Evolutionary conservation across 2,888 invertebrate species (phyloP).

Genomic region (Phortica okadai): DNA sequence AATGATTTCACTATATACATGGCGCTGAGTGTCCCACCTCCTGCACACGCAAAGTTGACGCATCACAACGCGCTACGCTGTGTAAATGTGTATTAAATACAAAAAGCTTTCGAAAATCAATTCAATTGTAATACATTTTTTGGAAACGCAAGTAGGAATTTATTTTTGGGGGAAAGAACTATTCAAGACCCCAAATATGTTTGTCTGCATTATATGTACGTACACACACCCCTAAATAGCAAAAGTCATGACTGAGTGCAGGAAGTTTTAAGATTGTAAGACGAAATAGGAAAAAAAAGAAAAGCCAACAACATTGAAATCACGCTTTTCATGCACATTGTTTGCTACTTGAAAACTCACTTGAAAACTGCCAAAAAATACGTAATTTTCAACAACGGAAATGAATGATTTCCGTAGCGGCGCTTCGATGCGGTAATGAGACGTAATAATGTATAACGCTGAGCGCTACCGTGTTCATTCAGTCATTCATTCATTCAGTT

Average conservation of each 20-base stretch:
- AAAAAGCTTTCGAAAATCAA: constrained; percentile 64
- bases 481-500: constrained; percentile 12
- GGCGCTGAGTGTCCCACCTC: not conserved
- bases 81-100: constrained; percentile 25
- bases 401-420: constrained; percentile 62
- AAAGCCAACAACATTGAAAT: not conserved
- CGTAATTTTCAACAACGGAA: constrained; percentile 50
- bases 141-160: constrained; percentile 14
- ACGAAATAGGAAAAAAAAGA: not conserved
- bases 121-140: constrained; percentile 65
- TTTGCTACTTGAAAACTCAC: constrained; percentile 48
- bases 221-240: not conserved
- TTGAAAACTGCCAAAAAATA: constrained; percentile 59
- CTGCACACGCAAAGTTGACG: not conserved
- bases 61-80: constrained; percentile 13
- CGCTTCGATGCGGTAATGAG: constrained; percentile 55
- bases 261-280: not conserved
- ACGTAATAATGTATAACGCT: constrained; percentile 61
- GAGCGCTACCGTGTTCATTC: constrained; percentile 53
- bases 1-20: too few species aligned
- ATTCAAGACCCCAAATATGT: not conserved
- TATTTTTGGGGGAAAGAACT: constrained; percentile 25
- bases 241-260: not conserved
- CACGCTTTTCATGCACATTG: constrained; percentile 25
- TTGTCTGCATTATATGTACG: too few species aligned